Percentiles rank a stretch among this genome's conserved stretches.
phyloP scores from a whole-genome alignment of 2,797 vertebrate genomes.

The Sebastes hubbsi region DNA sequence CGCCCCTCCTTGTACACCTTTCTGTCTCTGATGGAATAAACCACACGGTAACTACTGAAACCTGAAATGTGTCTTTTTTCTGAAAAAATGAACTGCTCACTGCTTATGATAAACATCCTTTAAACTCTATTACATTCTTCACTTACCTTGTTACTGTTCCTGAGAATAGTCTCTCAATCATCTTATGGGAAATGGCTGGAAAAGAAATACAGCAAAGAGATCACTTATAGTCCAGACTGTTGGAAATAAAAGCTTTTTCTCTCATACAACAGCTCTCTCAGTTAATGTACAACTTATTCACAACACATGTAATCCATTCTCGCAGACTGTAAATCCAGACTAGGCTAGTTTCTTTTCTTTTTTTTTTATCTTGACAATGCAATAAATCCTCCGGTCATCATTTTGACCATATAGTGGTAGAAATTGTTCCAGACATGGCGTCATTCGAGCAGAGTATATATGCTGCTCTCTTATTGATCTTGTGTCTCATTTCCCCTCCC shows the following conservation, averaged over 20 bases:
- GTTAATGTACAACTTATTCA: conserved; percentile 34
- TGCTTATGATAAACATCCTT: background rate
- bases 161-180: conserved; percentile 96
- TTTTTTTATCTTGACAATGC: conserved; percentile 59
- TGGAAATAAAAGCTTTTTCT: background rate
- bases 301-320: conserved; percentile 65
- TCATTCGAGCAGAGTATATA: conserved; percentile 64
- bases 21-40: conserved; percentile 78
- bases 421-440: conserved; percentile 74
- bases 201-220: conserved; percentile 30
- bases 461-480: conserved; percentile 71
- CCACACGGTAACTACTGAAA: background rate
- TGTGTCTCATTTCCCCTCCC: conserved; percentile 69
- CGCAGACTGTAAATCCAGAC: conserved; percentile 64
- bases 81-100: too few species aligned
- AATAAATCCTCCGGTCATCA: conserved; percentile 69
- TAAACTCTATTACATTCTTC: background rate
- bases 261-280: conserved; percentile 22
- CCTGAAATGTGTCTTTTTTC: background rate
- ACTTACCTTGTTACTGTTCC: conserved; percentile 93
- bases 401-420: conserved; percentile 51
- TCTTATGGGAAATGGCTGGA: conserved; percentile 90
- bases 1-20: conserved; percentile 86
- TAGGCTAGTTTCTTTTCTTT: background rate
- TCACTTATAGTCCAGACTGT: conserved; percentile 25